Evolutionary conservation across 2,888 invertebrate species (phyloP), one percentile per base, ranked within the genome.

Genomic region (Crioceris asparagi): DNA sequence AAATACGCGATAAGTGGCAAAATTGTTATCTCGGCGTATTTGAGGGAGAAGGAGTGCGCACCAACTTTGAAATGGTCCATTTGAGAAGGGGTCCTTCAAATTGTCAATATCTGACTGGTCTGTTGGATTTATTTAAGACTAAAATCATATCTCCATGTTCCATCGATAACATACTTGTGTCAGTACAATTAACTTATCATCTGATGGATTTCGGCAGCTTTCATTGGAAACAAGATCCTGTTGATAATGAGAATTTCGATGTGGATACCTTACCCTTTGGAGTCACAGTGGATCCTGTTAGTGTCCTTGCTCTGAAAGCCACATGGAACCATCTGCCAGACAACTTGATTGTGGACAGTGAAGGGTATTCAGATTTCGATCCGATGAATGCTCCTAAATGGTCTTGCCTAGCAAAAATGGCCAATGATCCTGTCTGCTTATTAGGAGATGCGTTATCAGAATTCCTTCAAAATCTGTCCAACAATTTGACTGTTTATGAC

Each of bases 1-100:
- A 92, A 67, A 76, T 88, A 16, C 72, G 82, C 51, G 82, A 85
- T 57, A 75, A 75, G 46, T 83, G 83, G 77, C 83, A 90, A 56
- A 76, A 80, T 35, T 78, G 79, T 54, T 90, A 78, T 59, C 61
- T 81, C 34, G 96, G 96, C 5, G 75, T 87, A 6, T 82, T 80
- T 52, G 77, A 88, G 57, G 78, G 79, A 15, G 77, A 51, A 31
- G 82, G 83, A 31, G 70, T 79, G 29, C 74, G 83, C 49, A 79
- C 83, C n/a, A 81, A 81, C 57, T 92, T 87, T 63, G 87, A 94
- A 57, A 86, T 91, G 70, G 82, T 90, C 32, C 85, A 92, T 59
- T 68, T 96, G 42, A 80, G 81, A 56, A 74, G 77, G 48, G 76
- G 82, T 37, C 88, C 91, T 1, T 70, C 75, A 16, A 82, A 87